Percentiles rank a stretch among this genome's conserved stretches.
Evolutionary conservation across 30 jellyfish, hydroid and myxozoan species (phyloP).

Genomic region (Hydractinia echinata): DNA sequence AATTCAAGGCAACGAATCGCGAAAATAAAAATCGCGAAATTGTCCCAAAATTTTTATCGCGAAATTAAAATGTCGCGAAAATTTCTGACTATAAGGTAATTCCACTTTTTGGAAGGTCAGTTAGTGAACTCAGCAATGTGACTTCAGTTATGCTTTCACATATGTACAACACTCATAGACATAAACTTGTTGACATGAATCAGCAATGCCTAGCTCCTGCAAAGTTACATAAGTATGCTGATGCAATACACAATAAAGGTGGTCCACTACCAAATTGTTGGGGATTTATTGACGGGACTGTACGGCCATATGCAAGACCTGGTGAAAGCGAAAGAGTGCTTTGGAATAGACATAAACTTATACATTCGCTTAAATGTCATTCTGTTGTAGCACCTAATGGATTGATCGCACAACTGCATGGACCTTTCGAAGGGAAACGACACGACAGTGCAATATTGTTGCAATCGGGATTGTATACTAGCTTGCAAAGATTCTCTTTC

Average conservation of each 20-base stretch:
- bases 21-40: no score
- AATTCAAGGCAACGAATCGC: no score
- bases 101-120: no score
- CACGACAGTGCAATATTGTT: background rate
- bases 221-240: background rate
- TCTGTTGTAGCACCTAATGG: background rate
- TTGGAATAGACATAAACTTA: background rate
- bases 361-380: slow-evolving; percentile 15
- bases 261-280: background rate
- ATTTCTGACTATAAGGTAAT: background rate
- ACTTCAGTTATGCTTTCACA: background rate
- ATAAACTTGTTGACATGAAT: background rate
- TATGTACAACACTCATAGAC: background rate
- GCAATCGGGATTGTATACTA: background rate
- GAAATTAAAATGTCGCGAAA: no score
- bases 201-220: background rate
- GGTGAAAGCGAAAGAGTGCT: background rate
- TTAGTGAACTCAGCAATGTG: background rate
- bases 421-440: no score
- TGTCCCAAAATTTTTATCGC: no score
- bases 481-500: background rate
- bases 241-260: background rate
- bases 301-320: background rate
- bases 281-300: no score
- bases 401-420: no score